phyloP scores from a whole-genome alignment of 2,888 invertebrate species.

The Sussaba pulchella region DNA sequence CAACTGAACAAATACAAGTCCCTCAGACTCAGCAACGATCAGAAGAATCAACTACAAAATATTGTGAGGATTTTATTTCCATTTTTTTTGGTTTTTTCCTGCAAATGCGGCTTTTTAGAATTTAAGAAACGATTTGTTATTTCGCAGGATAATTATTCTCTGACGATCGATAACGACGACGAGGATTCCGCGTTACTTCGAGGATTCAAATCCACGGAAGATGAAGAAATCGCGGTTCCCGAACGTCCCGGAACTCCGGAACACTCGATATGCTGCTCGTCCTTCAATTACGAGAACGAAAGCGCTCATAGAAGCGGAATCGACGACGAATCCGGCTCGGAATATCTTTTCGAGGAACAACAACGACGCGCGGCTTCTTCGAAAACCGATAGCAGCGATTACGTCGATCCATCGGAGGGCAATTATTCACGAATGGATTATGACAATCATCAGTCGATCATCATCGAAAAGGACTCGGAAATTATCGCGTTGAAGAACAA shows the following conservation, averaged over 20 bases:
- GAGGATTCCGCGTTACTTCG: background rate
- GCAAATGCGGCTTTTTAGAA: background rate
- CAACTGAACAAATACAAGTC: conserved; percentile 76
- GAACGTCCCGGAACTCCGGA: conserved; percentile 59
- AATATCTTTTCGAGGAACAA: background rate
- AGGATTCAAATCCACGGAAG: conserved; percentile 35
- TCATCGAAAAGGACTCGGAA: conserved; percentile 79
- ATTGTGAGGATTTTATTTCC: conserved; percentile 70
- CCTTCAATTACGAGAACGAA: conserved; percentile 54
- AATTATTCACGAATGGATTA: conserved; percentile 18
- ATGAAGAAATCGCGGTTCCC: conserved; percentile 48
- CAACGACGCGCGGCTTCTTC: conserved; percentile 19
- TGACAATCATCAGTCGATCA: conserved; percentile 69
- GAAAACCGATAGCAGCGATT: conserved; percentile 48
- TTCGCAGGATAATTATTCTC: conserved; percentile 54
- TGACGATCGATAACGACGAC: background rate
- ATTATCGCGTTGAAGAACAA: conserved; percentile 77
- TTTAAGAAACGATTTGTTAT: background rate
- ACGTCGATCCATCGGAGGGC: conserved; percentile 54
- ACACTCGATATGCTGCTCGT: conserved; percentile 54
- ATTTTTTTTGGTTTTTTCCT: no score
- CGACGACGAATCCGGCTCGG: conserved; percentile 31
- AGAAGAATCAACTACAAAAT: conserved; percentile 71
- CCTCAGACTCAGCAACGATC: conserved; percentile 75
- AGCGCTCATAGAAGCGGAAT: conserved; percentile 9